Evolutionary conservation across 1,140 invertebrate genomes (phyloP), one percentile per base, ranked within the genome.

Genomic region (Drosophila punjabiensis): DNA sequence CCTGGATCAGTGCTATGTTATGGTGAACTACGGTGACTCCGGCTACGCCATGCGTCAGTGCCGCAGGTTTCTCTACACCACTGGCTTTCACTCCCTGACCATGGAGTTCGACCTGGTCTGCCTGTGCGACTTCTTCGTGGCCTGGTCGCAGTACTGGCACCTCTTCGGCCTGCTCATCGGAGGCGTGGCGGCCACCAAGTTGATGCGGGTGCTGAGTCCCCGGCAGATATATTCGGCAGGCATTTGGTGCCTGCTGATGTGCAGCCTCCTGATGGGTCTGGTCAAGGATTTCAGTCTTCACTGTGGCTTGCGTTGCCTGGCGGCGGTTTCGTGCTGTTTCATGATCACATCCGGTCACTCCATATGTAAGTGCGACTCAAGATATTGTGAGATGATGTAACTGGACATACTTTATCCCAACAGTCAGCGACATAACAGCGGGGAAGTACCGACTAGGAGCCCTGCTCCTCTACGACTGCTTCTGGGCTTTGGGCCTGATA

Each of bases 141-240:
- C 93, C 33, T 93, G 93, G 78, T 93, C 93, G 1, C 93, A 94
- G 75, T 93, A 92, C 63, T 94, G 93, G 90, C 93, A 94, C 83
- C 80, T 94, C 13, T 93, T 93, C 33, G 93, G 93, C 18, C 87
- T 94, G 33, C 77, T 93, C 28, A 61, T 93, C 6, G 93, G 93
- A 14, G 93, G 93, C 37, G 80, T 94, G 5, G 76, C 90, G 35
- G 93, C 91, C 47, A 93, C 92, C 5, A 91, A 93, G 41, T 52
- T 93, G 32, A 92, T 94, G 92, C 76, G 86, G 14, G 75, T 93
- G 1, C 68, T 89, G 7, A 94, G 93, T 81, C 93, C 93, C 0
- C 80, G 93, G 0, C 81, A 73, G 24, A 83, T 93, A 5, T 93
- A 93, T 63, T 79, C 90, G 48, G 50, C 71, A 0, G 93, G 93